A percentile compares a stretch with the other conserved stretches of the same genome.
phyloP scores from a whole-genome alignment of 2,113 vertebrate species.

The Neodontobutis hainanensis region DNA sequence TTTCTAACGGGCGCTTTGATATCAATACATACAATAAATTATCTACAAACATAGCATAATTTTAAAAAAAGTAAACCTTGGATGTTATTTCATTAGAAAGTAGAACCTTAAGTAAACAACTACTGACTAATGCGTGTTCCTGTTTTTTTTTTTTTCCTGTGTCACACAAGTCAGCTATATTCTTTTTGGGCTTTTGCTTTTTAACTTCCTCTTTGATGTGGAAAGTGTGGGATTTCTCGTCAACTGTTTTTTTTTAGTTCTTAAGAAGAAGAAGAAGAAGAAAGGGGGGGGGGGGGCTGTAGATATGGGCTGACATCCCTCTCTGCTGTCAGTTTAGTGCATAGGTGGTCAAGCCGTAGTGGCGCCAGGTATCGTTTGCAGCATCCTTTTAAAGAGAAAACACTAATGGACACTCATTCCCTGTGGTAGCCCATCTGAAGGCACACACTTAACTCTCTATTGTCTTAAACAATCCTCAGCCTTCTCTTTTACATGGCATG shows the following conservation, averaged over 20 bases:
- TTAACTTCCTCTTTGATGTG: constrained; percentile 16
- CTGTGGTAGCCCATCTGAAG: constrained; percentile 11
- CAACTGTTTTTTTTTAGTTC: constrained; percentile 8
- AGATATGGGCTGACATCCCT: background rate
- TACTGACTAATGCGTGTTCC: too few relatives aligned
- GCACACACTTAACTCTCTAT: constrained; percentile 9
- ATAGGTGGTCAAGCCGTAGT: constrained; percentile 12
- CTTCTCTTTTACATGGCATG: background rate
- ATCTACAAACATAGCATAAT: too few relatives aligned
- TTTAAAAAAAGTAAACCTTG: too few relatives aligned
- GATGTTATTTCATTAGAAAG: too few relatives aligned
- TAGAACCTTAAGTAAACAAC: too few relatives aligned
- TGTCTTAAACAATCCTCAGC: background rate
- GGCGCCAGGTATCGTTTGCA: constrained; percentile 22
- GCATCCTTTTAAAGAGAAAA: constrained; percentile 19
- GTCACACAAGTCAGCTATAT: too few relatives aligned
- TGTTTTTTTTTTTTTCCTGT: too few relatives aligned
- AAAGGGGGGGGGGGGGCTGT: too few relatives aligned
- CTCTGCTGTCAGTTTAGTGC: background rate
- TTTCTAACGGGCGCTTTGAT: too few relatives aligned
- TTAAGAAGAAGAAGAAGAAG: background rate
- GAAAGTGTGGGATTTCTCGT: background rate
- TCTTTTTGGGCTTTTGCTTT: constrained; percentile 14
- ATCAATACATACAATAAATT: too few relatives aligned
- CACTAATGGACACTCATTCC: constrained; percentile 41